These are phyloP conservation scores for Porites cylindrica DNA, from an alignment of 92 coral and sea anemone species.

Conservation along the genomic window DNA sequence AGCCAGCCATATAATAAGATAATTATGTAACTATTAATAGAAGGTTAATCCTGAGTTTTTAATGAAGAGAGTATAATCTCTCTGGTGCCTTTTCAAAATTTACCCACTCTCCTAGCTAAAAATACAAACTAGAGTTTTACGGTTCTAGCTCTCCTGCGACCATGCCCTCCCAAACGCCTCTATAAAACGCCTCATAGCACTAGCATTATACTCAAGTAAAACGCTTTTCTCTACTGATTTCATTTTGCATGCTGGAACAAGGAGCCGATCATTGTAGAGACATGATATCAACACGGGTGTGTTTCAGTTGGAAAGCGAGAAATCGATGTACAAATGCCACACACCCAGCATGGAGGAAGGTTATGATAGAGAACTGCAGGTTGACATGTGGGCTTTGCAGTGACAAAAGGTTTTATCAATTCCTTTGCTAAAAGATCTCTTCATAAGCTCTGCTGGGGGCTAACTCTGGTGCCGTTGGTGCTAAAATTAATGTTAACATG, in stretches of 20 bases:
- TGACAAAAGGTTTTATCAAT: constrained; percentile 36
- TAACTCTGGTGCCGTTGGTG: neutral
- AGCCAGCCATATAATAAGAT: no score
- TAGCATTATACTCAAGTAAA: neutral
- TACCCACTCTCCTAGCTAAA: no score
- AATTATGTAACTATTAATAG: neutral
- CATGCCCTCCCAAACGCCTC: neutral
- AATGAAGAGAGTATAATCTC: neutral
- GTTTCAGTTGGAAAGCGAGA: constrained; percentile 26
- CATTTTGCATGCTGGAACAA: constrained; percentile 11
- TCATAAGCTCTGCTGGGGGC: neutral
- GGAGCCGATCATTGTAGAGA: constrained; percentile 32
- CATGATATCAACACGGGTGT: constrained; percentile 9
- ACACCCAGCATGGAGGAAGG: constrained; percentile 11
- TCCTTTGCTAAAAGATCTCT: neutral
- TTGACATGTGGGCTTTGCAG: constrained; percentile 64
- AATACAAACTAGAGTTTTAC: neutral
- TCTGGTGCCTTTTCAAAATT: neutral
- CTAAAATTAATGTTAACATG: no score
- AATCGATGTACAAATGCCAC: constrained; percentile 13
- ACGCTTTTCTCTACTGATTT: neutral
- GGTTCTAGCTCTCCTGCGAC: neutral
- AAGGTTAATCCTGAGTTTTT: no score
- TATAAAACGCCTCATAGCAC: neutral
- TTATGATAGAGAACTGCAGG: constrained; percentile 48